phyloP scores from a whole-genome alignment of 2,888 invertebrate species.

The Epistrophella euchroma region DNA sequence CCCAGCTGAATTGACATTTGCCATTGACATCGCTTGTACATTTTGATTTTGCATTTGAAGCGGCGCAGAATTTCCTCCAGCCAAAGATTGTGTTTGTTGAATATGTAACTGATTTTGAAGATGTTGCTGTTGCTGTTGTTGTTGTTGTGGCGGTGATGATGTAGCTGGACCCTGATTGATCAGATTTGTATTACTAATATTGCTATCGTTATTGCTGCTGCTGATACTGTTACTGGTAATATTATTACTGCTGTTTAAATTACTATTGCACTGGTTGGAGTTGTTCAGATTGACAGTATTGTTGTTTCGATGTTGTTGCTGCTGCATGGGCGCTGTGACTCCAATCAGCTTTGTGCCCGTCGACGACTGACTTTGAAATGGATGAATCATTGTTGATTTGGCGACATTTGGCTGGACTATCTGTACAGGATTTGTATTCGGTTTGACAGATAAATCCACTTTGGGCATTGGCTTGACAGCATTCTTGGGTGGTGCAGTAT shows the following conservation, averaged over 20 bases:
- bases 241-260: constrained; percentile 26
- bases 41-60: constrained; percentile 56
- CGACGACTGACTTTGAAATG: constrained; percentile 81
- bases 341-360: constrained; percentile 82
- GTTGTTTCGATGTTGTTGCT: constrained; percentile 77
- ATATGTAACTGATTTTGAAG: constrained; percentile 47
- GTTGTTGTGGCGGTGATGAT: constrained; percentile 63
- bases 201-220: constrained; percentile 57
- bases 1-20: constrained; percentile 48
- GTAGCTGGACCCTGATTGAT: constrained; percentile 69
- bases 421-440: constrained; percentile 83
- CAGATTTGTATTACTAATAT: constrained; percentile 44
- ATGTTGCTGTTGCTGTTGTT: constrained; percentile 58
- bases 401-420: constrained; percentile 83
- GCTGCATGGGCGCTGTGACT: constrained; percentile 83
- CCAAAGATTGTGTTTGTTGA: constrained; percentile 75
- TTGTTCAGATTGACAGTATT: constrained; percentile 24
- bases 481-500: constrained; percentile 79
- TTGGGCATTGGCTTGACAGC: constrained; percentile 83
- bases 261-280: constrained; percentile 52
- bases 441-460: constrained; percentile 82
- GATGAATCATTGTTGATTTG: constrained; percentile 79
- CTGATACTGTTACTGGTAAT: constrained; percentile 55
- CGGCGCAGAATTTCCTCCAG: constrained; percentile 66
- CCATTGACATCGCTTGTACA: constrained; percentile 46